Conservation (phyloP, 2,113 vertebrate species). For the Xenopus laevis region DNA sequence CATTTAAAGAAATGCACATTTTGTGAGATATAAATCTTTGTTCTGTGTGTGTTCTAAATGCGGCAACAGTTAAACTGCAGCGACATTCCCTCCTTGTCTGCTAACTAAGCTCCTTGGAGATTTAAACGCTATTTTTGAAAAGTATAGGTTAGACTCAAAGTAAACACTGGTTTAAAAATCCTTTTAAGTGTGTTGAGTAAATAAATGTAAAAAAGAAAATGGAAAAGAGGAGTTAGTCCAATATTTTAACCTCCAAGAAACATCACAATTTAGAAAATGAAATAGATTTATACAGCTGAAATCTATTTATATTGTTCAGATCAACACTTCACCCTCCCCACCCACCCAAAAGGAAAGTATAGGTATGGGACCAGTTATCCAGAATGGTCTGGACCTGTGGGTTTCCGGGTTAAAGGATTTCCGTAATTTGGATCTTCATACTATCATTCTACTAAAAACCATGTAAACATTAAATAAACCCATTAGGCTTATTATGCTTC, state of each 20-base stretch:
- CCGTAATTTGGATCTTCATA: no score
- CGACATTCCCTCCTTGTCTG: constrained; percentile 16
- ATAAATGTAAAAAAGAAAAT: constrained; percentile 1
- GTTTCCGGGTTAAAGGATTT: no score
- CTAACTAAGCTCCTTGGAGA: constrained; percentile 37
- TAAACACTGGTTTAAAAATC: constrained; percentile 34
- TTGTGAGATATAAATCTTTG: no score
- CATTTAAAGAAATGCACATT: no score
- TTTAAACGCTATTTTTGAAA: constrained; percentile 40
- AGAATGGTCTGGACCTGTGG: no score
- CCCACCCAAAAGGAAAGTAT: no score
- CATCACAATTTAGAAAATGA: not conserved
- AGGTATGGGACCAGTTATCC: no score
- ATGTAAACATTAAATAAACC: no score
- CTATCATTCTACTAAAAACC: no score
- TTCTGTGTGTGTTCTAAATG: no score
- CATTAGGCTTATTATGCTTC: no score
- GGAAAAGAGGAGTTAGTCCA: not conserved
- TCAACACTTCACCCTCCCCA: no score
- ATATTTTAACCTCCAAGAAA: not conserved
- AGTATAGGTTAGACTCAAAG: constrained; percentile 35
- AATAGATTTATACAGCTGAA: not conserved
- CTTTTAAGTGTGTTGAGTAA: constrained; percentile 15
- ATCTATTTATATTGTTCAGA: not conserved
- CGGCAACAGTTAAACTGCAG: not conserved